phyloP scores from a whole-genome alignment of 1,140 invertebrate species.

The Drosophila miranda region DNA sequence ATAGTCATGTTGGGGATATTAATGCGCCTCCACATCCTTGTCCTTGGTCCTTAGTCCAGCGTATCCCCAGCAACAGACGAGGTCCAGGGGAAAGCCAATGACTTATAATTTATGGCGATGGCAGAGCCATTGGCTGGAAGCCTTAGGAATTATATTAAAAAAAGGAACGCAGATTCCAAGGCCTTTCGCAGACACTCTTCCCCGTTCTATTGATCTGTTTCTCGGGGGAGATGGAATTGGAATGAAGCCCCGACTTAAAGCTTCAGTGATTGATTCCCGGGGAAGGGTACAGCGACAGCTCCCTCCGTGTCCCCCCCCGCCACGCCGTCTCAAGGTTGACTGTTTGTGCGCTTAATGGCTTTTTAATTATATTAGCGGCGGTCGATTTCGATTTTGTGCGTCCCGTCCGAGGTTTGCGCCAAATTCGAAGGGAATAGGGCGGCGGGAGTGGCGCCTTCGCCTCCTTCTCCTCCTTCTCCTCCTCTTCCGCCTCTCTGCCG shows the following conservation, averaged over 20 bases:
- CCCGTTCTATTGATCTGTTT: neutral
- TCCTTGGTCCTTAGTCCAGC: conserved; percentile 18
- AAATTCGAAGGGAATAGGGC: conserved; percentile 6
- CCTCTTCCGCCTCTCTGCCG: neutral
- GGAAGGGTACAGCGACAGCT: conserved; percentile 2
- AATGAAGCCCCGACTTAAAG: neutral
- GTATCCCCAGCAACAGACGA: conserved; percentile 15
- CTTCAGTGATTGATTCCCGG: conserved; percentile 30
- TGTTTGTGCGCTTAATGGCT: conserved; percentile 68
- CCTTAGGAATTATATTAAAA: conserved; percentile 8
- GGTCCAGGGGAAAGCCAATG: conserved; percentile 55
- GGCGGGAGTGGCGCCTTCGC: conserved; percentile 1
- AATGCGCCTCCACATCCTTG: conserved; percentile 49
- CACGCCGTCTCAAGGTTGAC: conserved; percentile 58
- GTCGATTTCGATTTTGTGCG: conserved; percentile 56
- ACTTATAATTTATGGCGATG: conserved; percentile 81
- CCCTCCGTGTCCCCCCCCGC: neutral
- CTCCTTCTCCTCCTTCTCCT: conserved; percentile 1
- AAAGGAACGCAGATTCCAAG: conserved; percentile 8
- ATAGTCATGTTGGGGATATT: conserved; percentile 78
- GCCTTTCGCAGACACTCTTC: conserved; percentile 10
- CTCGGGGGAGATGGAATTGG: neutral
- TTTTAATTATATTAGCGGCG: conserved; percentile 78
- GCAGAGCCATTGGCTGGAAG: conserved; percentile 49
- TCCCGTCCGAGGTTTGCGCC: conserved; percentile 22